Conservation (phyloP, 2,888 invertebrate species). For the Periphyllus acericola region DNA sequence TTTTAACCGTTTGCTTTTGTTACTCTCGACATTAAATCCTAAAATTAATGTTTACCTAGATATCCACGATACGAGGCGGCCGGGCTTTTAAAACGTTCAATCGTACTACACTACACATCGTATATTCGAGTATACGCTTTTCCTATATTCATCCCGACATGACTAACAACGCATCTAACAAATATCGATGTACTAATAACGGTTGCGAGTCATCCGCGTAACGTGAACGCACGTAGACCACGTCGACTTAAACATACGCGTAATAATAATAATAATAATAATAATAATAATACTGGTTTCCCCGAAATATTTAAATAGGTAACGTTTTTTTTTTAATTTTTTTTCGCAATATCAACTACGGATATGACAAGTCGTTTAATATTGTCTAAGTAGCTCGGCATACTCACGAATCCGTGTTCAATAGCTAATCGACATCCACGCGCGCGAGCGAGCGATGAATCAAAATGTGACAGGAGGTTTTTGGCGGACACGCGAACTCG, state of each 20-base stretch:
- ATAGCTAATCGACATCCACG: constrained; percentile 1
- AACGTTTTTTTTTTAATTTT: not conserved
- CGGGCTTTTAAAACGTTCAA: not conserved
- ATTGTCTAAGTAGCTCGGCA: not conserved
- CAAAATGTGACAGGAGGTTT: not conserved
- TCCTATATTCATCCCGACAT: not conserved
- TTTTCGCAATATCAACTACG: not conserved
- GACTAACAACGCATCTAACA: not conserved
- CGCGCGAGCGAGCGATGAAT: not conserved
- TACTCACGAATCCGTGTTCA: not conserved
- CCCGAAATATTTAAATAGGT: not conserved
- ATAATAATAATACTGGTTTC: not conserved
- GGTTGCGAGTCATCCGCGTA: not conserved
- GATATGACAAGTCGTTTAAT: not conserved
- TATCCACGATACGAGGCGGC: too few species aligned
- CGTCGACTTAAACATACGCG: too few species aligned
- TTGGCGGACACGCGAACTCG: not conserved
- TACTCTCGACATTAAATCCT: too few species aligned
- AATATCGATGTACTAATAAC: not conserved
- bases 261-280: too few species aligned
- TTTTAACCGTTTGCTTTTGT: too few species aligned
- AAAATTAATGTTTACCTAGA: too few species aligned
- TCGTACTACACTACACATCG: too few species aligned
- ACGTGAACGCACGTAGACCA: too few species aligned
- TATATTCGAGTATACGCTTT: too few species aligned